A percentile compares a stretch with the other conserved stretches of the same genome.
Evolutionary conservation across 1,140 invertebrate species (phyloP).

Genomic region (Dendrolimus punctatus): DNA sequence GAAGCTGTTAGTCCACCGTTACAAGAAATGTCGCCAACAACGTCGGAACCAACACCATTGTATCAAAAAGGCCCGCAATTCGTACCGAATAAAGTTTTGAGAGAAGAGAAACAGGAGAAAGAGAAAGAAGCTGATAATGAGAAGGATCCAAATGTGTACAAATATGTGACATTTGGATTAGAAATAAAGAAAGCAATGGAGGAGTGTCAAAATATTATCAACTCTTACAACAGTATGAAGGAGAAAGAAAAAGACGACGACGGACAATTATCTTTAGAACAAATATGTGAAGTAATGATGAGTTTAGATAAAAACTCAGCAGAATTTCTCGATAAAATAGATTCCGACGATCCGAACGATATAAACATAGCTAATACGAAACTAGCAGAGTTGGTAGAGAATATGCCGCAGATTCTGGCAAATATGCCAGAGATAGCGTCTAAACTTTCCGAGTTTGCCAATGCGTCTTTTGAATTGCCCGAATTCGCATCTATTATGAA

Average conservation of each 20-base stretch:
- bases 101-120: conserved; percentile 11
- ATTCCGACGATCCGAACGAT: conserved; percentile 37
- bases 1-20: conserved; percentile 55
- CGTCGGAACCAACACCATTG: conserved; percentile 40
- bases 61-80: conserved; percentile 11
- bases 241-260: conserved; percentile 30
- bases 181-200: conserved; percentile 65
- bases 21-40: conserved; percentile 58
- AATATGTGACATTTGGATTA: conserved; percentile 51
- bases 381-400: conserved; percentile 48
- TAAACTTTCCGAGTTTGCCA: conserved; percentile 52
- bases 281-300: conserved; percentile 60
- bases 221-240: conserved; percentile 47
- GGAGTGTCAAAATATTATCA: conserved; percentile 61
- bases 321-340: conserved; percentile 48
- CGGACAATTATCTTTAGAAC: conserved; percentile 43
- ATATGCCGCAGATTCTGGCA: conserved; percentile 61
- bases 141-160: conserved; percentile 41
- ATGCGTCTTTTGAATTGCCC: conserved; percentile 48
- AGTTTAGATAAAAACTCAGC: conserved; percentile 50
- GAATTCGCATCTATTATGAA: conserved; percentile 59
- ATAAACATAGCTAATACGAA: conserved; percentile 39
- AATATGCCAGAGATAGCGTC: conserved; percentile 62
- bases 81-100: conserved; percentile 17
- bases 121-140: conserved; percentile 14